These are phyloP conservation scores for Dinomys branickii DNA, from an alignment of 2,113 vertebrate genomes.

Conservation along the genomic window DNA sequence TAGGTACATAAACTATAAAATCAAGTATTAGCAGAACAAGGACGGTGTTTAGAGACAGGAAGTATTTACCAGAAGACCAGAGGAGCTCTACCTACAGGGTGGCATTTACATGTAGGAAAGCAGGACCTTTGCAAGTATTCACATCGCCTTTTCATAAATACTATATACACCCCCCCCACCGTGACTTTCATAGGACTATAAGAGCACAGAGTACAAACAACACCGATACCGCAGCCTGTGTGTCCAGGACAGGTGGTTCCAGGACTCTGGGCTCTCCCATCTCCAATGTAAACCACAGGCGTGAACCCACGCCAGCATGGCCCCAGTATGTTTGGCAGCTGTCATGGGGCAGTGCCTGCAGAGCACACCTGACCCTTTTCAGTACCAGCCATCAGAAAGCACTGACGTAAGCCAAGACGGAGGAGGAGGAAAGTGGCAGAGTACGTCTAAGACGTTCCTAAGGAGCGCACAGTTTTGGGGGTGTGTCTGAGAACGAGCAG, in stretches of 20 bases:
- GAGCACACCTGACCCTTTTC: neutral
- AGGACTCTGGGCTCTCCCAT: neutral
- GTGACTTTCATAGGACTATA: neutral
- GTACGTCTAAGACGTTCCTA: neutral
- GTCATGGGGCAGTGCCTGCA: neutral
- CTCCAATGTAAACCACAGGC: neutral
- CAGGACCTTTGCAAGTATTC: neutral
- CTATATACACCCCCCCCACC: too few species aligned
- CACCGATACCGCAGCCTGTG: neutral
- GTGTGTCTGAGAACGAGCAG: neutral
- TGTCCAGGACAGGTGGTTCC: neutral
- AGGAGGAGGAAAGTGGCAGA: neutral
- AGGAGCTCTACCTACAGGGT: neutral
- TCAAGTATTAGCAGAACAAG: neutral
- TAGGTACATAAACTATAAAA: neutral
- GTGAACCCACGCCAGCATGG: neutral
- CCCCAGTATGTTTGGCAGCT: neutral
- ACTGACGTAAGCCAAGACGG: neutral
- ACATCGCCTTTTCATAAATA: slow-evolving; percentile 25
- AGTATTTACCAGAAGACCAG: neutral
- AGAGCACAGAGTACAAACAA: neutral
- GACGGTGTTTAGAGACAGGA: neutral
- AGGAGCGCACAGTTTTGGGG: neutral
- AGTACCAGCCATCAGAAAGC: neutral
- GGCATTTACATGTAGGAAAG: neutral